Percentiles rank a stretch among this genome's conserved stretches.
Conservation (phyloP, 2,797 vertebrate genomes). For the Brachyrhaphis roseni region DNA sequence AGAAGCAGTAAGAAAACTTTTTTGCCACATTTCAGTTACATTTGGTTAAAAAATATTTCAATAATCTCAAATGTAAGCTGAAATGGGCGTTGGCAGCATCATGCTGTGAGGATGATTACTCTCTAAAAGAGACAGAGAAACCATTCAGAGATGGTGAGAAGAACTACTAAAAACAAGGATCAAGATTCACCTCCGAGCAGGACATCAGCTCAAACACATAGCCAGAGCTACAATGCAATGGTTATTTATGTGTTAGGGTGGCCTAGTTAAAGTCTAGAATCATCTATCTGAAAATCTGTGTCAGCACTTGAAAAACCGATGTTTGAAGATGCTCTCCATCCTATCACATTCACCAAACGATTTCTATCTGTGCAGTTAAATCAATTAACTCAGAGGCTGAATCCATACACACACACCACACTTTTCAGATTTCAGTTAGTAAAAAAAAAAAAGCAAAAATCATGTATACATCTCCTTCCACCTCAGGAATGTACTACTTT, state of each 20-base stretch:
- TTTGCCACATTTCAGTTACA: neutral
- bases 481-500: neutral
- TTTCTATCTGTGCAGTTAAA: neutral
- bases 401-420: neutral
- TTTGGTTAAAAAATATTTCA: neutral
- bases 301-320: neutral
- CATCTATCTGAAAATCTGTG: neutral
- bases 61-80: neutral
- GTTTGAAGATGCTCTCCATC: neutral
- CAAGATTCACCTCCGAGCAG: neutral
- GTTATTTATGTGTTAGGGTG: neutral
- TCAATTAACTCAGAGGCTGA: neutral
- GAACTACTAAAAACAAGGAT: neutral
- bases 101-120: neutral
- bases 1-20: neutral
- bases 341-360: neutral
- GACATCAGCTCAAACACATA: neutral
- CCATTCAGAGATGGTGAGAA: neutral
- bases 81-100: neutral
- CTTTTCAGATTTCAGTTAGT: neutral
- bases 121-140: neutral
- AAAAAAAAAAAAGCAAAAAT: neutral
- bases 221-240: neutral
- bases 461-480: neutral
- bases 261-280: neutral